phyloP scores from a whole-genome alignment of 2,113 vertebrate species.

The Pluvialis apricaria region DNA sequence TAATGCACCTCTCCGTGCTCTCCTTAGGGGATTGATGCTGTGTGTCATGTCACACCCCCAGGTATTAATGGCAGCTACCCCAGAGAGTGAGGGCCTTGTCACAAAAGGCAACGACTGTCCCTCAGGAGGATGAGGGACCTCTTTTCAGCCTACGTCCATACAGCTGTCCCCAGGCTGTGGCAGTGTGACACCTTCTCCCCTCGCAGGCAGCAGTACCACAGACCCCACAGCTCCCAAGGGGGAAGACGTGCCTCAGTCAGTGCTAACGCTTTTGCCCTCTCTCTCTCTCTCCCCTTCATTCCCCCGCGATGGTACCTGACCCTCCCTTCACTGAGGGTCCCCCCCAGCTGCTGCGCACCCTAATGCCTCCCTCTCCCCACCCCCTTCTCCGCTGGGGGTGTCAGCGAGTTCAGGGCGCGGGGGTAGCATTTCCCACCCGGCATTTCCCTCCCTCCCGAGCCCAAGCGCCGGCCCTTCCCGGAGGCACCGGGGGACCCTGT shows the following conservation, averaged over 20 bases:
- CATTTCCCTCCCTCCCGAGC: neutral
- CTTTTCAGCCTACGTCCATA: rapidly evolving
- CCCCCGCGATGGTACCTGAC: rapidly evolving
- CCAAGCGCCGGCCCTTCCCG: neutral
- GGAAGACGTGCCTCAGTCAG: neutral
- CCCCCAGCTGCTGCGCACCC: neutral
- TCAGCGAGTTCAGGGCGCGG: neutral
- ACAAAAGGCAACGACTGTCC: neutral
- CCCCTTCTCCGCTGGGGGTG: neutral
- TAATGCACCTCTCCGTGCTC: neutral
- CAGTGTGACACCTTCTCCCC: neutral
- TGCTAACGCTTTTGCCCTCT: neutral
- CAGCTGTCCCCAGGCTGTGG: neutral
- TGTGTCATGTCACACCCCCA: neutral
- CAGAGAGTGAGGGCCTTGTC: rapidly evolving
- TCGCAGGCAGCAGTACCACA: neutral
- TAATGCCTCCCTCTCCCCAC: neutral
- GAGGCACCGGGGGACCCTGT: neutral
- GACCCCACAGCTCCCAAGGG: neutral
- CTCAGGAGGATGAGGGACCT: neutral
- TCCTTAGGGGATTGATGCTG: neutral
- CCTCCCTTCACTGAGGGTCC: rapidly evolving
- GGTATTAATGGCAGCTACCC: neutral
- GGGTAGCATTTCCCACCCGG: too few relatives aligned
- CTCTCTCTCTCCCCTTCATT: neutral